Conservation (phyloP, 2,113 vertebrate species). For the Phalacrocorax aristotelis region DNA sequence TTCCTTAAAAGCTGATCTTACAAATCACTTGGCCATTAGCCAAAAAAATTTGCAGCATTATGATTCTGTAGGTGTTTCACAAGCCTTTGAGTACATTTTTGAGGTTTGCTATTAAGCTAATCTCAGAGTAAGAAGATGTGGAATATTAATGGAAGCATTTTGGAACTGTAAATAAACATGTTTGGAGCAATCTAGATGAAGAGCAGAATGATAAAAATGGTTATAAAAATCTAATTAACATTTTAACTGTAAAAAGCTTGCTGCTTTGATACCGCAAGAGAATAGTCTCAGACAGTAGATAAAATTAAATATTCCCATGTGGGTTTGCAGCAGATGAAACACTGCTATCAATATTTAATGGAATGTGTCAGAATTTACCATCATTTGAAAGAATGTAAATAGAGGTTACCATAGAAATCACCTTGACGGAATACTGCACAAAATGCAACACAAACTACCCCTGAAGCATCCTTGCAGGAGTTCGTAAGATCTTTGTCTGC, state of each 20-base stretch:
- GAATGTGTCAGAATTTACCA: constrained; percentile 72
- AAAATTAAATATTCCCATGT: constrained; percentile 73
- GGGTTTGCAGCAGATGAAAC: constrained; percentile 63
- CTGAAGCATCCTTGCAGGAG: constrained; percentile 38
- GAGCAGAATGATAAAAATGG: constrained; percentile 69
- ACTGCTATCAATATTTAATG: constrained; percentile 76
- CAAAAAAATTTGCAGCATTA: not conserved
- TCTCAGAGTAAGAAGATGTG: constrained; percentile 41
- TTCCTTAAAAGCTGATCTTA: constrained; percentile 42
- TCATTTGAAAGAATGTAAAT: constrained; percentile 72
- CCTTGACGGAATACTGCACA: constrained; percentile 63
- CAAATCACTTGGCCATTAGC: constrained; percentile 40
- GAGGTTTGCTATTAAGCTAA: constrained; percentile 63
- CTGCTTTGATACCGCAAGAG: constrained; percentile 61
- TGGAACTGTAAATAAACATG: constrained; percentile 77
- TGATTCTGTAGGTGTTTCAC: constrained; percentile 60
- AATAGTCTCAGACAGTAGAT: constrained; percentile 69
- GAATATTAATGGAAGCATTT: constrained; percentile 73
- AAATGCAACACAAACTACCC: constrained; percentile 51
- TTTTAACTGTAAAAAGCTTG: constrained; percentile 73
- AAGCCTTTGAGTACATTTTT: constrained; percentile 68
- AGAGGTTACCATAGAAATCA: constrained; percentile 74
- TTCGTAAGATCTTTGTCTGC: not conserved
- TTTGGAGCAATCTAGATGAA: constrained; percentile 70
- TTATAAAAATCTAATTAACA: constrained; percentile 81